Percentiles rank a stretch among this genome's conserved stretches.
phyloP scores from a whole-genome alignment of 2,888 invertebrate species.

The Colletes collaris region DNA sequence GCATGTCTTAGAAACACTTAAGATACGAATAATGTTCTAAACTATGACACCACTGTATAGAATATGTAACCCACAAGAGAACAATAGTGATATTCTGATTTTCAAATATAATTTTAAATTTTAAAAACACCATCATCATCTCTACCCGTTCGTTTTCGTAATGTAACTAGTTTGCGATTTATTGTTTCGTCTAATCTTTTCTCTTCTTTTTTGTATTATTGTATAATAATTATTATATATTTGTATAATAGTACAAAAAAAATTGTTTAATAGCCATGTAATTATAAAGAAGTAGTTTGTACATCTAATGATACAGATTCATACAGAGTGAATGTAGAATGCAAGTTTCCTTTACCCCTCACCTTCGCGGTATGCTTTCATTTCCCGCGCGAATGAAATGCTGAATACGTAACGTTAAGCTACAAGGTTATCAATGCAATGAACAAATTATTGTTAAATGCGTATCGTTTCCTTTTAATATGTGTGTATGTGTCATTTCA shows the following conservation, averaged over 20 bases:
- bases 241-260: conserved; percentile 2
- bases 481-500: no score
- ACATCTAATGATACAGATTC: neutral
- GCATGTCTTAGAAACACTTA: conserved; percentile 50
- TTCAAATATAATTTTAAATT: conserved; percentile 76
- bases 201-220: neutral
- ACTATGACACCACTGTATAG: conserved; percentile 63
- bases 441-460: no score
- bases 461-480: no score
- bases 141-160: conserved; percentile 16
- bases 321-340: neutral
- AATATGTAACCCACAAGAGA: conserved; percentile 66
- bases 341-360: no score
- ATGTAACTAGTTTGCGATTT: neutral
- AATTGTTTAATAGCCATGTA: conserved; percentile 20
- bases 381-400: no score
- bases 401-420: no score
- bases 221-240: neutral
- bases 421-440: no score
- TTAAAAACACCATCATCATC: conserved; percentile 37
- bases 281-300: conserved; percentile 24
- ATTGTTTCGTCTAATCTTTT: neutral
- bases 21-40: conserved; percentile 52
- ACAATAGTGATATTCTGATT: conserved; percentile 69
- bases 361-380: no score